A percentile compares a stretch with the other conserved stretches of the same genome.
phyloP scores from a whole-genome alignment of 2,113 vertebrate species.

The Psittacara wagleri region DNA sequence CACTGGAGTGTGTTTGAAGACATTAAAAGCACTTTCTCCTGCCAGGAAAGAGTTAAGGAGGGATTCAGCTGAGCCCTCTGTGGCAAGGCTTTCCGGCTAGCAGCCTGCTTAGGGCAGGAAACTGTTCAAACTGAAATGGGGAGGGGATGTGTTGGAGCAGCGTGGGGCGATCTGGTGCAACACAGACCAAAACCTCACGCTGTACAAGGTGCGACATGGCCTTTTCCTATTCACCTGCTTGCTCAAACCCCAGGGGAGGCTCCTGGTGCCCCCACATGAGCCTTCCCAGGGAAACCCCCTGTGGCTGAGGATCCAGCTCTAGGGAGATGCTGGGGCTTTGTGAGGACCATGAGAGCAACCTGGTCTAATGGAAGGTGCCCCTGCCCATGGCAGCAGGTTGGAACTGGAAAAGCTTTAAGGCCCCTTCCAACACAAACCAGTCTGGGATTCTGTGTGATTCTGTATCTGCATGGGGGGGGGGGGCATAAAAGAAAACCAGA shows the following conservation, averaged over 20 bases:
- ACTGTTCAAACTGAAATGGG: background rate
- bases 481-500: background rate
- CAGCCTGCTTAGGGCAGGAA: background rate
- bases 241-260: background rate
- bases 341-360: background rate
- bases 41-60: slow-evolving; percentile 1
- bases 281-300: background rate
- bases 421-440: background rate
- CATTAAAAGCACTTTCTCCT: background rate
- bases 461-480: no score
- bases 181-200: background rate
- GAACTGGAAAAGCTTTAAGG: background rate
- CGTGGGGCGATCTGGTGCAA: background rate
- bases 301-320: background rate
- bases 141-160: background rate
- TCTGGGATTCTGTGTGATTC: background rate
- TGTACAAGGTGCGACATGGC: fast-evolving
- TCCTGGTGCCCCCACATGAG: fast-evolving
- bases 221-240: background rate
- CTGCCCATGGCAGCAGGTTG: background rate
- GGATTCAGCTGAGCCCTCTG: background rate
- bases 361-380: background rate
- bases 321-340: background rate
- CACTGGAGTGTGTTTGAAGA: background rate
- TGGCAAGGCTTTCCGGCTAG: background rate